Conservation (phyloP, 2,797 vertebrate species). For the Pitangus sulphuratus region DNA sequence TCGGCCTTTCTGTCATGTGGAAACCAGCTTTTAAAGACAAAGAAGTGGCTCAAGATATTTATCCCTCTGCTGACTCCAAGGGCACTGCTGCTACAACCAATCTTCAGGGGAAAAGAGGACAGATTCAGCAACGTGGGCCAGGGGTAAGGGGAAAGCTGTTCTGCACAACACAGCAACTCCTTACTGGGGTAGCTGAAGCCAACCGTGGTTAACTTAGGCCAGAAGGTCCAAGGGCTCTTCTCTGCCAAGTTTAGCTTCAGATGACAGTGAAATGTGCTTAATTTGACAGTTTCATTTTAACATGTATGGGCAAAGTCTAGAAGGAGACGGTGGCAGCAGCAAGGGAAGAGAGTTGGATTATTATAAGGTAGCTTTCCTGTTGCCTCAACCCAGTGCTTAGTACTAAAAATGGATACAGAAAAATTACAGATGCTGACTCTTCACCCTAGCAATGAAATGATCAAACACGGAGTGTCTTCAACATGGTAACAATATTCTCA, state of each 20-base stretch:
- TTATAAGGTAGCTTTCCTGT: not conserved
- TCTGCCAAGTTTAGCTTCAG: slow-evolving; percentile 59
- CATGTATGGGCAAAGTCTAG: slow-evolving; percentile 54
- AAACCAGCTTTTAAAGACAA: slow-evolving; percentile 31
- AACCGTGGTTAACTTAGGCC: slow-evolving; percentile 58
- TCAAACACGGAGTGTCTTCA: not conserved
- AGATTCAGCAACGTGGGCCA: not conserved
- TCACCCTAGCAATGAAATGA: not conserved
- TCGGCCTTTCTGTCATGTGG: not conserved
- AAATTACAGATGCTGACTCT: not conserved
- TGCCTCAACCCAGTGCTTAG: not conserved
- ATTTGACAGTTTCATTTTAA: slow-evolving; percentile 69
- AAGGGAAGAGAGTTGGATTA: slow-evolving; percentile 16
- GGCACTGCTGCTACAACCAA: not conserved
- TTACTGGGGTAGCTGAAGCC: slow-evolving; percentile 32
- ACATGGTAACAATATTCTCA: not conserved
- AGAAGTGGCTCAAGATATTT: not conserved
- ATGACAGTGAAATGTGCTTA: slow-evolving; percentile 67
- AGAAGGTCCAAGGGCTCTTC: slow-evolving; percentile 64
- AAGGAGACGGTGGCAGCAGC: not conserved
- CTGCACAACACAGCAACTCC: not conserved
- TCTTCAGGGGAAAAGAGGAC: not conserved
- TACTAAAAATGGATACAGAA: not conserved
- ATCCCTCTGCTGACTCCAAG: not conserved
- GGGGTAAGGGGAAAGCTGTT: not conserved